These are phyloP conservation scores for Holocentrus rufus DNA, from an alignment of 2,797 vertebrate genomes.

Conservation along the genomic window DNA sequence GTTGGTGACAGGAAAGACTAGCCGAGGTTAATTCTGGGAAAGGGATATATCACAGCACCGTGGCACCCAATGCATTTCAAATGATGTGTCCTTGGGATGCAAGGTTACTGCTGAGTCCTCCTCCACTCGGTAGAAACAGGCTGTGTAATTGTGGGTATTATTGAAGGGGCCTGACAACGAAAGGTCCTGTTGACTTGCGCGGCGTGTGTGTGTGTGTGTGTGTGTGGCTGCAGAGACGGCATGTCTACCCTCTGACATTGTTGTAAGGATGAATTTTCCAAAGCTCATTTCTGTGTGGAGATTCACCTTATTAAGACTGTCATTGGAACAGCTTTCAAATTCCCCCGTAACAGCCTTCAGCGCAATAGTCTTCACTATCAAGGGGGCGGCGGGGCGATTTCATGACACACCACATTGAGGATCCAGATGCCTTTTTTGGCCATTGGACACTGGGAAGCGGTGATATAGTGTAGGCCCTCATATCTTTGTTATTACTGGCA, in stretches of 20 bases:
- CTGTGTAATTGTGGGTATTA: conserved; percentile 59
- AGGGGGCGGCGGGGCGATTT: conserved; percentile 30
- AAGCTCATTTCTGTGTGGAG: conserved; percentile 43
- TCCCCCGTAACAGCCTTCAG: conserved; percentile 15
- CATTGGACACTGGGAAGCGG: conserved; percentile 14
- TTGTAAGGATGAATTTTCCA: conserved; percentile 41
- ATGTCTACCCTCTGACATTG: conserved; percentile 49
- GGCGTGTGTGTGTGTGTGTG: conserved; percentile 28
- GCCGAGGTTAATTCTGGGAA: conserved; percentile 76
- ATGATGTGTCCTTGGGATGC: conserved; percentile 80
- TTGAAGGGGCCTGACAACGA: conserved; percentile 47
- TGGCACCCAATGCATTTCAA: conserved; percentile 83
- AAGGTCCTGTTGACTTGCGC: conserved; percentile 60
- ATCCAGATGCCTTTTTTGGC: conserved; percentile 7
- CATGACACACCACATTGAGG: conserved; percentile 4
- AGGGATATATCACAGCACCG: conserved; percentile 71
- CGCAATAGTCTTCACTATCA: neutral
- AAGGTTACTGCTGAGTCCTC: conserved; percentile 74
- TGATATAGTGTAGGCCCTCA: neutral
- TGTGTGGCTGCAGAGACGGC: conserved; percentile 40
- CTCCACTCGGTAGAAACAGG: conserved; percentile 36
- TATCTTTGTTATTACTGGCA: conserved; percentile 2
- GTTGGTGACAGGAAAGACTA: conserved; percentile 73
- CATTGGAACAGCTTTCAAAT: conserved; percentile 15
- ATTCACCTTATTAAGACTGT: conserved; percentile 46